A percentile compares a stretch with the other conserved stretches of the same genome.
Conservation (phyloP, 2,888 invertebrate species). For the Macaria notata region DNA sequence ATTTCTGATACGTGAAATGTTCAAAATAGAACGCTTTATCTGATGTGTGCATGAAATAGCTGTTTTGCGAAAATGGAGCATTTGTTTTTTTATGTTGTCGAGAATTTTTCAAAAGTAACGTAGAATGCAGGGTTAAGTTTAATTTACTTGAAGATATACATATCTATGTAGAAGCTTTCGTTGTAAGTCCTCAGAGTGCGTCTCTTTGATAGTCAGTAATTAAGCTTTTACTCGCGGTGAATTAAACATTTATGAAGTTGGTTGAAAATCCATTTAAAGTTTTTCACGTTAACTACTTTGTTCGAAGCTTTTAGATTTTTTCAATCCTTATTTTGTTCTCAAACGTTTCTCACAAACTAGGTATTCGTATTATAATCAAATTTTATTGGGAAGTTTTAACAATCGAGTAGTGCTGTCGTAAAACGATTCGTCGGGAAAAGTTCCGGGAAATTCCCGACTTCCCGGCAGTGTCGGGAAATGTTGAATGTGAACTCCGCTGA, state of each 20-base stretch:
- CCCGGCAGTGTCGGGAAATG: conserved; percentile 11
- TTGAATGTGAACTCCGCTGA: conserved; percentile 11
- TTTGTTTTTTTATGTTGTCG: no score
- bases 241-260: conserved; percentile 11
- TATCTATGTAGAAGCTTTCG: no score
- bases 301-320: conserved; percentile 9
- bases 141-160: no score
- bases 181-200: no score
- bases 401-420: conserved; percentile 16
- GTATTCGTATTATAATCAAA: conserved; percentile 28
- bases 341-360: not conserved
- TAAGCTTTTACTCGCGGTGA: conserved; percentile 11
- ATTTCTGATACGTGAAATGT: conserved; percentile 16
- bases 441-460: not conserved
- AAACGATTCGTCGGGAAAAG: conserved; percentile 13
- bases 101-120: no score
- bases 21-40: not conserved
- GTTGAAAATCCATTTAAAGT: conserved; percentile 18
- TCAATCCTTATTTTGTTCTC: not conserved
- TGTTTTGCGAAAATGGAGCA: no score
- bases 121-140: no score
- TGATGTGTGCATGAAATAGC: no score
- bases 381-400: conserved; percentile 37
- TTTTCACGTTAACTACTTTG: conserved; percentile 15
- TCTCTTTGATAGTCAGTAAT: conserved; percentile 16